Evolutionary conservation across 2,113 vertebrate genomes (phyloP).

Genomic region (Aegithalos caudatus): DNA sequence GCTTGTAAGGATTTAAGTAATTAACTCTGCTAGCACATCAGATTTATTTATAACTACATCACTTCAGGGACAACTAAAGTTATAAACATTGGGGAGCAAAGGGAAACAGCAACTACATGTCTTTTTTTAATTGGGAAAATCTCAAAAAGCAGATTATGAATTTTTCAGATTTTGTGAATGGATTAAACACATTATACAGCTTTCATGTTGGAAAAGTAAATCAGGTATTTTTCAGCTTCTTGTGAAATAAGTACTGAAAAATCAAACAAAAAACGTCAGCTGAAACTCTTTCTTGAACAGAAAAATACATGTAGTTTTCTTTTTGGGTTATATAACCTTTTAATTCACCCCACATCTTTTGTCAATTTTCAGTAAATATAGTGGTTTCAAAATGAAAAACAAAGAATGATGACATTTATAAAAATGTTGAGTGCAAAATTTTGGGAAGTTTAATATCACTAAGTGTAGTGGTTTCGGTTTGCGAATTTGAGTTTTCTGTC

Average conservation of each 20-base stretch:
- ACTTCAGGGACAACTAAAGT: background rate
- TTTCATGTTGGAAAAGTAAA: background rate
- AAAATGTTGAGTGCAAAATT: background rate
- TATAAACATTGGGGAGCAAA: background rate
- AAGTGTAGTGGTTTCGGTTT: background rate
- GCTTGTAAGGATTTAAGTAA: background rate
- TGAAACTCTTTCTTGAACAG: background rate
- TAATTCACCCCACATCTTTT: background rate
- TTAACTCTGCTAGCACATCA: background rate
- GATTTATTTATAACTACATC: background rate
- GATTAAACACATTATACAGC: background rate
- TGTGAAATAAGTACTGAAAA: background rate
- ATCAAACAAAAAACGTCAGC: background rate
- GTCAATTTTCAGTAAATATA: background rate
- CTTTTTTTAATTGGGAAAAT: background rate
- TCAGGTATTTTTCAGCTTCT: fast-evolving
- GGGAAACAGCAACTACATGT: background rate
- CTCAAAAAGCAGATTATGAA: background rate
- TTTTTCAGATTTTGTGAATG: background rate
- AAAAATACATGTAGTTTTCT: fast-evolving
- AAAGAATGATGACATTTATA: background rate
- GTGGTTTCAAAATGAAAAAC: background rate
- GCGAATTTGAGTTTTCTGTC: background rate
- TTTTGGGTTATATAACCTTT: background rate
- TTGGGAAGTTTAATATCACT: background rate